Evolutionary conservation across 2,888 invertebrate genomes (phyloP), one percentile per base, ranked within the genome.

Genomic region (Tridacna gigas): DNA sequence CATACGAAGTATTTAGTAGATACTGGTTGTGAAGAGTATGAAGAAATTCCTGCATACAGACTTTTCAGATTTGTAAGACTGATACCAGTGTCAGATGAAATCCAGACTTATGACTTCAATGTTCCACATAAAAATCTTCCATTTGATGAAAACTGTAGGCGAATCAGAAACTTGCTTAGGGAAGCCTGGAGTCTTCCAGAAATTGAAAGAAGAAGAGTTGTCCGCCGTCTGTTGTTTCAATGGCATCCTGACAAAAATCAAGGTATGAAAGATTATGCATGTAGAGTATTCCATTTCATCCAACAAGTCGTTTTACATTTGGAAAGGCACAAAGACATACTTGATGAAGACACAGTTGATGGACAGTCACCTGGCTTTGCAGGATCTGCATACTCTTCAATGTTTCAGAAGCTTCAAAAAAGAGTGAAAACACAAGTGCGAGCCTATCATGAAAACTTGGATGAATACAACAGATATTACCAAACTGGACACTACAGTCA

Each of bases 211-310:
- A 81, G 69, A 60, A 74, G 67, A 28, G 61, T 90, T 4, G 80
- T 87, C 1, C 77, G 80, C 56, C 61, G 90, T 15, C 37, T 89
- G 1, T 45, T 84, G 18, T 71, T 84, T 25, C 79, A 82, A 22
- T 90, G 90, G 90, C 88, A 88, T 82, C 87, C 89, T 47, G 90
- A 88, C 48, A 89, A 83, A 78, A 89, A 90, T 47, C 47, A 37
- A 25, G 86, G 81, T 20, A 84, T 85, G 28, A 83, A 86, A 75
- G 66, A 86, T 9, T 77, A 82, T 61, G 76, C 84, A 26, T 81
- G 63, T 12, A 66, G 80, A 74, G 73, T 88, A 12, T 90, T 89
- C 51, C 76, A 85, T 51, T 90, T 82, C 80, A 89, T 89, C 9
- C 73, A 86, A 22, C 47, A 77, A 26, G 45, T 82, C 5, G 79